Percentiles rank a stretch among this genome's conserved stretches.
Conservation (phyloP, 2,797 vertebrate species). For the Argentina silus region DNA sequence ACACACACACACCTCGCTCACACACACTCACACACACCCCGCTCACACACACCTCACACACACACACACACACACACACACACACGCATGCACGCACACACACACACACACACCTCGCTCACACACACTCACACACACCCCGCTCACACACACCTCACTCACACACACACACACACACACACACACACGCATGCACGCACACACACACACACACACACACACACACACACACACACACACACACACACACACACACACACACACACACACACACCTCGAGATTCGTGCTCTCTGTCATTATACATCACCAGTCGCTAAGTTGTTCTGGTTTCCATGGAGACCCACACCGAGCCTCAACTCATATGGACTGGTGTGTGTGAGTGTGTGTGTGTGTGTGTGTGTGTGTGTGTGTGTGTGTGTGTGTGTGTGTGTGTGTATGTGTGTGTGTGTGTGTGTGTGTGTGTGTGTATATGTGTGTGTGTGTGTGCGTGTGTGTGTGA, state of each 20-base stretch:
- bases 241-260: background rate
- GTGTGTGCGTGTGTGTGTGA: slow-evolving; percentile 20
- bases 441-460: too few relatives aligned
- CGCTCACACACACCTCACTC: too few relatives aligned
- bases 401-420: slow-evolving; percentile 8
- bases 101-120: slow-evolving; percentile 33
- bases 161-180: background rate
- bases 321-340: slow-evolving; percentile 76
- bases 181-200: background rate
- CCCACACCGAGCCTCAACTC: slow-evolving; percentile 58
- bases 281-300: slow-evolving; percentile 60
- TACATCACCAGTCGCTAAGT: slow-evolving; percentile 57
- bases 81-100: slow-evolving; percentile 7
- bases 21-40: slow-evolving; percentile 37
- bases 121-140: slow-evolving; percentile 19
- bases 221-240: too few relatives aligned
- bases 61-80: background rate
- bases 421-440: slow-evolving; percentile 15
- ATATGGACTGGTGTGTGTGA: slow-evolving; percentile 42
- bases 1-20: background rate
- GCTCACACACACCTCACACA: too few relatives aligned
- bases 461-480: too few relatives aligned
- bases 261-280: slow-evolving; percentile 37
- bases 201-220: background rate
- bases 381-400: slow-evolving; percentile 16